Evolutionary conservation across 2,888 invertebrate species (phyloP).

Genomic region (Pseudococcus jackbeardsleyi): DNA sequence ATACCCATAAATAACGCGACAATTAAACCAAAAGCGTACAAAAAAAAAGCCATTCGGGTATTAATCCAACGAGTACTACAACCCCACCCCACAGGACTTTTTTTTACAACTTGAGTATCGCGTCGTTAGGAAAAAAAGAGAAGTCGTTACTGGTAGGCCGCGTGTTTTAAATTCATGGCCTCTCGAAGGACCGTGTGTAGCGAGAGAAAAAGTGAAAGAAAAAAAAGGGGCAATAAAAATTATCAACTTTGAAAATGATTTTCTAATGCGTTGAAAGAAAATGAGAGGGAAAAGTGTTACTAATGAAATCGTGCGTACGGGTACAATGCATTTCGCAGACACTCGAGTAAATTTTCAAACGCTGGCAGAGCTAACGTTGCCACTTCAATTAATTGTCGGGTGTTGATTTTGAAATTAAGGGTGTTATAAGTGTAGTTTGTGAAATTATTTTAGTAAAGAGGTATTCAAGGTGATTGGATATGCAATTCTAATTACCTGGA

Average conservation of each 20-base stretch:
- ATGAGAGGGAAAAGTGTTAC: not conserved
- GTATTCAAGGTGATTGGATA: too few relatives aligned
- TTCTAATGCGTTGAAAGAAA: not conserved
- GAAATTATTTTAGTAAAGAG: not conserved
- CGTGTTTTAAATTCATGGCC: slow-evolving; percentile 48
- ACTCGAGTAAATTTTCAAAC: slow-evolving; percentile 18
- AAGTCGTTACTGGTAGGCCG: slow-evolving; percentile 4
- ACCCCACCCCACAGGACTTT: slow-evolving; percentile 31
- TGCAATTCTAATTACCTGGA: too few relatives aligned
- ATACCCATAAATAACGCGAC: slow-evolving; percentile 19
- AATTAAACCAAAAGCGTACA: not conserved
- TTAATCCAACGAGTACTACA: too few relatives aligned
- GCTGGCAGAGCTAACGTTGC: not conserved
- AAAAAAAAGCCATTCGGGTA: not conserved
- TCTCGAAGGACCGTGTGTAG: not conserved
- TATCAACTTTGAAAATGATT: not conserved
- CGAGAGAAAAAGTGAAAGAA: not conserved
- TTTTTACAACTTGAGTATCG: not conserved
- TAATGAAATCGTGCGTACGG: not conserved
- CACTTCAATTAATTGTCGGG: slow-evolving; percentile 5
- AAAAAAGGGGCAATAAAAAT: slow-evolving; percentile 12
- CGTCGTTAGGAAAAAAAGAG: not conserved
- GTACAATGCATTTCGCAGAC: not conserved
- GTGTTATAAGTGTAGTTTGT: not conserved
- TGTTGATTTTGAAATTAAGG: slow-evolving; percentile 22